Base-by-base conservation (phyloP, 1,140 invertebrate genomes). In the Drosophila quadrilineata region DNA sequence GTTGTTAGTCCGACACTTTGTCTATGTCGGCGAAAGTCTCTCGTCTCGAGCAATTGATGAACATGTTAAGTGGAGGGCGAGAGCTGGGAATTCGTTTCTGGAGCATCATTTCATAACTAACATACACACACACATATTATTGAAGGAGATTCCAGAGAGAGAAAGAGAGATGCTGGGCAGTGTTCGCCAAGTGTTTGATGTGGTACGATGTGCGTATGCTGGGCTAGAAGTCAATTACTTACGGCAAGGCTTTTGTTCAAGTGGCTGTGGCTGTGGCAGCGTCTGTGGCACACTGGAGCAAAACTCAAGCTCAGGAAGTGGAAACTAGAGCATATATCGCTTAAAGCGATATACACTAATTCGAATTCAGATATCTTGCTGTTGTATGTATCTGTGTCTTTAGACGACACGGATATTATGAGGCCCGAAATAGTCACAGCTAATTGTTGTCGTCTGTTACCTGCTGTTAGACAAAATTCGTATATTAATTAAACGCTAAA, bases 401-500 rank as follows among this genome's bases (percentile, higher is more conserved):
- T 12, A 33, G 31, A 12, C 31, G 10, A 33, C 26, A 14, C 9
- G 22, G 6, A 49, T 40, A 49, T 14, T 24, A 16, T 22, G 41
- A 26, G 50, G 12, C 35, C 19, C 17, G 9, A 40, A 19, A n/a
- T 52, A 21, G 36, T 31, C 24, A n/a, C 29, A 52, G 19, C 45
- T 50, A 53, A 62, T 58, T 68, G 46, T 31, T 54, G 70, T 29
- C 60, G 43, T 41, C 16, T 31, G 17, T 14, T 49, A 46, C 54
- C 29, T 54, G 35, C 60, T 58, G 66, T 26, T 38, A 48, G 69
- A 36, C 38, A 40, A 63, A n/a, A 50, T 71, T 38, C 41, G 35
- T 79, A 70, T 82, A 82, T 82, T 82, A 82, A 84, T 82, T 82
- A 82, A 84, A 82, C 66, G 77, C 77, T 82, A 85, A 82, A 82